Percentiles rank a stretch among this genome's conserved stretches.
phyloP scores from a whole-genome alignment of 2,888 invertebrate species.

The Chaetogeoica ovagalla region DNA sequence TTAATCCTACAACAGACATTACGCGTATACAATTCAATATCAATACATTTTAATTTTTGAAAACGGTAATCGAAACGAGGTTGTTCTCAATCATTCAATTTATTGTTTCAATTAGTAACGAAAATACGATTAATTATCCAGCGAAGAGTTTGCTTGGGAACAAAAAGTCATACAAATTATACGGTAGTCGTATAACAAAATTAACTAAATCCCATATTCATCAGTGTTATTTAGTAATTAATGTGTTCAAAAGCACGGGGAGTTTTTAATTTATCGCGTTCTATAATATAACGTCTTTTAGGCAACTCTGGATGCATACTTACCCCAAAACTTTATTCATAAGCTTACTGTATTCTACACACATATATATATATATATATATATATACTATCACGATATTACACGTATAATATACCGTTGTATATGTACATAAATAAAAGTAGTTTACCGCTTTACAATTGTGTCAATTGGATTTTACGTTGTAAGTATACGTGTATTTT shows the following conservation, averaged over 20 bases:
- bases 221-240: constrained; percentile 39
- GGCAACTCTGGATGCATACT: constrained; percentile 19
- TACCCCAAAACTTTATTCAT: constrained; percentile 20
- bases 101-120: constrained; percentile 31
- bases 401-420: background rate
- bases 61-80: background rate
- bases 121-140: constrained; percentile 20
- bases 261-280: constrained; percentile 34
- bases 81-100: constrained; percentile 33
- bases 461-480: background rate
- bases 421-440: constrained; percentile 20
- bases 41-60: background rate
- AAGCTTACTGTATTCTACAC: constrained; percentile 3
- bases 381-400: background rate
- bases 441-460: background rate
- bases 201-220: constrained; percentile 36
- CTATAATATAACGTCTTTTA: constrained; percentile 34
- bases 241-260: constrained; percentile 30
- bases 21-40: background rate
- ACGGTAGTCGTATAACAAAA: constrained; percentile 11
- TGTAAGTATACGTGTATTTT: background rate
- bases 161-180: constrained; percentile 36
- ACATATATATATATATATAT: no score
- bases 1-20: background rate
- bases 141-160: background rate